Conservation (phyloP, 2,113 vertebrate genomes). For the Lepus europaeus region DNA sequence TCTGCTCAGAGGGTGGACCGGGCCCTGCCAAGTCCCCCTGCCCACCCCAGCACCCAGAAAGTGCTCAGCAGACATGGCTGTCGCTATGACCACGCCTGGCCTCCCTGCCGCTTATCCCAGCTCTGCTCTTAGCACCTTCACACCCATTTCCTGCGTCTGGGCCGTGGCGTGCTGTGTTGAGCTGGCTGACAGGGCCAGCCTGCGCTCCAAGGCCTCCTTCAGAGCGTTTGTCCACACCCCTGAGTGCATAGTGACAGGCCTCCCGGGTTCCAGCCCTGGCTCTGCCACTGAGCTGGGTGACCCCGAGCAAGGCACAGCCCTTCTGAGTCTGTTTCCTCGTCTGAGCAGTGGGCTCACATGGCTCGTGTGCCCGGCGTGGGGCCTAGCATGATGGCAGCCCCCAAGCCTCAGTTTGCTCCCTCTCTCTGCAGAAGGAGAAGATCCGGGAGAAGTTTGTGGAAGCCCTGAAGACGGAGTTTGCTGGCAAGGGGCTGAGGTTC, state of each 20-base stretch:
- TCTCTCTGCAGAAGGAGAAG: slow-evolving; percentile 92
- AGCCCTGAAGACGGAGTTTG: slow-evolving; percentile 96
- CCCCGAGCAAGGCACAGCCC: not conserved
- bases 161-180: not conserved
- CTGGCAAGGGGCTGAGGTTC: slow-evolving; percentile 96
- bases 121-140: not conserved
- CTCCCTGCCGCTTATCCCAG: not conserved
- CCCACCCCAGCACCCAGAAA: not conserved
- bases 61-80: fast-evolving
- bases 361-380: not conserved
- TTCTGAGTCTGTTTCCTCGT: not conserved
- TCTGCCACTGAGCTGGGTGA: not conserved
- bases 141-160: fast-evolving
- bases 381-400: not conserved
- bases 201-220: not conserved
- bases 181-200: not conserved
- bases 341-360: not conserved
- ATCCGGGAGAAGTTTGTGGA: slow-evolving; percentile 98
- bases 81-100: fast-evolving
- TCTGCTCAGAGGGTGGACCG: not conserved
- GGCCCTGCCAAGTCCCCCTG: not conserved
- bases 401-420: not conserved
- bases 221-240: not conserved
- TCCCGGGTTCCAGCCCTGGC: not conserved
- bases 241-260: not conserved